Evolutionary conservation across 2,113 vertebrate genomes (phyloP), one percentile per base, ranked within the genome.

Genomic region (Sebastes fasciatus): DNA sequence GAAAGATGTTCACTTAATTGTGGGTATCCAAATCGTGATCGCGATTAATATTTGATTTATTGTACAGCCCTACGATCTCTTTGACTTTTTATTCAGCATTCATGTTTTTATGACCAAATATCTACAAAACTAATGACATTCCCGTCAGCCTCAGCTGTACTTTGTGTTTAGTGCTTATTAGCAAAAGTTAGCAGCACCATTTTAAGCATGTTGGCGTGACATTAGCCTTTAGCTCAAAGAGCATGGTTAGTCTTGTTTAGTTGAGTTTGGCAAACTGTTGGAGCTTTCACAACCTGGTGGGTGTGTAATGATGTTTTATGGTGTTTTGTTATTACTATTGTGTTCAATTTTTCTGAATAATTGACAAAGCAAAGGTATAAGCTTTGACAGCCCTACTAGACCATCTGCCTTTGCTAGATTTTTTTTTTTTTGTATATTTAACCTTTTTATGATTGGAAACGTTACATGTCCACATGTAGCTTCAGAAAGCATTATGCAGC

Each of bases 401-500:
- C 11, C n/a, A 8, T 23, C 40, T 65, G 5, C 16, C 11, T 68
- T 46, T 74, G 17, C n/a, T 76, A 11, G 1, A n/a, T 67, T 26
- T 4, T 17, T 26, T 9, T 9, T 17, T 34, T 58, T 65, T 0
- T 13, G 16, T n/a, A 42, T 17, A 43, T 5, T 10, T 52, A 75
- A 70, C 71, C 52, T 42, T 34, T 34, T 34, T 34, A 23, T 26
- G 17, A 76, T 45, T 34, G 34, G 34, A 34, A 34, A 34, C 34
- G 4, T 34, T 34, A 4, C 3, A 0, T 34, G 34, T 34, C 34
- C 34, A 34, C 34, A 34, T 34, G 34, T 34, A 34, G 34, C 43
- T 54, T 63, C 40, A 52, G 8, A 61, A 61, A 66, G 23, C 21
- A 46, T 70, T 46, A 73, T 57, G 21, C 42, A 60, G 62, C 51